Evolutionary conservation across 1,140 invertebrate genomes (phyloP), one percentile per base, ranked within the genome.

Genomic region (Orius insidiosus): DNA sequence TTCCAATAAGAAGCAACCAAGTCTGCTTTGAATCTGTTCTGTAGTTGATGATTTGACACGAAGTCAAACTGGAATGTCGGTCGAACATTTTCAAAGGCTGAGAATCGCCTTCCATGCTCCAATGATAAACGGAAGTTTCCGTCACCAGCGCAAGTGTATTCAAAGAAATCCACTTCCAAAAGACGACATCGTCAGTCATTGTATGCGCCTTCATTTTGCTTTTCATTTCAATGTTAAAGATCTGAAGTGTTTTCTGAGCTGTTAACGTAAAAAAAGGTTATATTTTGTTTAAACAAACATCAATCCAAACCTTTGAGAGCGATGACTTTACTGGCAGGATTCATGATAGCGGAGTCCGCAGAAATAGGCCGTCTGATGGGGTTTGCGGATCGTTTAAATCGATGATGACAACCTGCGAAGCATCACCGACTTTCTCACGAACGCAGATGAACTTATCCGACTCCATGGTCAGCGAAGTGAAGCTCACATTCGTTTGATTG

Each of bases 211-310:
- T 99, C 89, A 99, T 97, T 68, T 98, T 98, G 30, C 89, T 93
- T 62, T 98, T 98, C 92, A 97, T 97, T 66, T 99, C 95, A 62
- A 99, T 98, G 65, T 99, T 98, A 69, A 99, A 99, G 54, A 99
- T 98, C 68, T 99, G 95, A 38, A 99, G 73, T 2, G 93, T 98
- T 67, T 96, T 95, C 68, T 88, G 86, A 55, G 93, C 94, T 85
- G 62, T 42, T 56, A 55, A 53, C 30, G 38, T 39, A 45, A 34
- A 52, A n/a, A 40, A 51, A 30, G 9, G 18, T n/a, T 15, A 38
- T 34, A 15, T 45, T 45, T 3, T 36, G 15, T 31, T 9, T 30
- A 36, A 10, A 14, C n/a, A n/a, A 36, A 30, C 24, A n/a, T 43
- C 41, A 3, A 54, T 58, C 55, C 56, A 73, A 80, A 73, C 89